These are phyloP conservation scores for Timandra comae DNA, from an alignment of 2,888 invertebrate genomes.

Conservation along the genomic window DNA sequence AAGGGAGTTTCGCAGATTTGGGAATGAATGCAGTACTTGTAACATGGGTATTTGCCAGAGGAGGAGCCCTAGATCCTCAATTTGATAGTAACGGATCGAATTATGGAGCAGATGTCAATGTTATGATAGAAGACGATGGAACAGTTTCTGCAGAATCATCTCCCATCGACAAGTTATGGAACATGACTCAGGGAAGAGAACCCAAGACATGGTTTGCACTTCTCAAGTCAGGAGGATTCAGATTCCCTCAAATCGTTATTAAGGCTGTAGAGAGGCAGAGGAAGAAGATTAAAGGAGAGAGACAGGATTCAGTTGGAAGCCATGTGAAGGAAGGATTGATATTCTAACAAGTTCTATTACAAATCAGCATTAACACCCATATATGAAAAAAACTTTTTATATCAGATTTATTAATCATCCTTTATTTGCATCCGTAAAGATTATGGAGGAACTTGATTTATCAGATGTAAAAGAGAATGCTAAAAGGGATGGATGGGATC, in stretches of 20 bases:
- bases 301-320: not conserved
- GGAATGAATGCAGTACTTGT: not conserved
- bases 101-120: not conserved
- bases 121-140: not conserved
- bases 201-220: not conserved
- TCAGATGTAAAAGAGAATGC: no score
- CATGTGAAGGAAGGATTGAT: not conserved
- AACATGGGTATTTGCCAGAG: not conserved
- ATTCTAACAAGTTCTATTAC: no score
- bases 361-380: no score
- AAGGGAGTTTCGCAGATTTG: not conserved
- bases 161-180: not conserved
- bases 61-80: not conserved
- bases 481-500: no score
- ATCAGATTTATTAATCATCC: no score
- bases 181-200: not conserved
- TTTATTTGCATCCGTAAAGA: no score
- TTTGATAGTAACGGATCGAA: not conserved
- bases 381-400: no score
- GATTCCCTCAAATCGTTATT: not conserved
- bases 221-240: not conserved
- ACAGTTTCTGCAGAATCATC: no score
- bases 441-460: no score
- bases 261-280: not conserved
- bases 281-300: not conserved